Percentiles rank a stretch among this genome's conserved stretches.
phyloP scores from a whole-genome alignment of 2,113 vertebrate genomes.

The Myotis lucifugus region DNA sequence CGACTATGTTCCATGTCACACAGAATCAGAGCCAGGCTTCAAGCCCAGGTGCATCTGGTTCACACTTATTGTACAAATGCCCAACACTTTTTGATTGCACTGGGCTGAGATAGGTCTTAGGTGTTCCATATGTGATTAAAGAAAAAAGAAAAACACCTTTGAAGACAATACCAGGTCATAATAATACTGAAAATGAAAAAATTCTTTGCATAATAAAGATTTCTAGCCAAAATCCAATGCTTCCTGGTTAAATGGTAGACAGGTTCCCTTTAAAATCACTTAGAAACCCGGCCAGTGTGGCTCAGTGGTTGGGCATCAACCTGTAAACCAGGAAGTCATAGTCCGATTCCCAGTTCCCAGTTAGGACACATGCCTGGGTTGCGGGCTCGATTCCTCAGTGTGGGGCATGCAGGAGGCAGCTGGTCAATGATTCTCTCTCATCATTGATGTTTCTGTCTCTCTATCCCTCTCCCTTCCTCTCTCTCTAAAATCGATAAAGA shows the following conservation, averaged over 20 bases:
- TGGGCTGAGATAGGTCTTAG: neutral
- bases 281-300: too few relatives aligned
- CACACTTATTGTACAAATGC: neutral
- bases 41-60: neutral
- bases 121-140: neutral
- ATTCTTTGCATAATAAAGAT: neutral
- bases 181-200: neutral
- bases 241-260: slow-evolving; percentile 22
- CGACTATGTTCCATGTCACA: neutral
- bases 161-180: neutral
- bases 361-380: too few relatives aligned
- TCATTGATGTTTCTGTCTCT: too few relatives aligned
- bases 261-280: slow-evolving; percentile 29
- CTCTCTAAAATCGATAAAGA: too few relatives aligned
- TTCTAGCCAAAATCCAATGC: neutral
- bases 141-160: neutral
- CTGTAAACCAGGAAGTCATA: too few relatives aligned
- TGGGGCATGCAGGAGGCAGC: too few relatives aligned
- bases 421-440: too few relatives aligned
- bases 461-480: too few relatives aligned
- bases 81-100: neutral
- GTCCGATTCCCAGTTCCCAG: too few relatives aligned
- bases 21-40: neutral
- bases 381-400: too few relatives aligned
- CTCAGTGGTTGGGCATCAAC: too few relatives aligned